These are phyloP conservation scores for Temnothorax nylanderi DNA, from an alignment of 1,140 invertebrate species.

Conservation along the genomic window DNA sequence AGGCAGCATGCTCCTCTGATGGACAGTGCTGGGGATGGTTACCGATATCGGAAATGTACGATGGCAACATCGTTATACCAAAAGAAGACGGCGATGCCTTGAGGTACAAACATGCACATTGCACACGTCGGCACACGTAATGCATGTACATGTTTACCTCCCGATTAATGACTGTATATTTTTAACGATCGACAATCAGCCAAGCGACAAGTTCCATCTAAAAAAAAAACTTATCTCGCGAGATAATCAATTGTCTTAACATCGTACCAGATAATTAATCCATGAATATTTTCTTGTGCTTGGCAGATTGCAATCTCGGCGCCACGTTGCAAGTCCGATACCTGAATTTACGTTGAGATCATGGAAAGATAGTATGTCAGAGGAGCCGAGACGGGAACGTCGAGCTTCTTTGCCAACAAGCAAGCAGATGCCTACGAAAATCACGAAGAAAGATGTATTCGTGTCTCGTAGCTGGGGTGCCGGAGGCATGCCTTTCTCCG, in stretches of 20 bases:
- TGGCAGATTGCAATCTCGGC: constrained; percentile 57
- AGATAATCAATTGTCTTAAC: not conserved
- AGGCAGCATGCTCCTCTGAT: constrained; percentile 48
- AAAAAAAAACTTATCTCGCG: not conserved
- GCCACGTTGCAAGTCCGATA: constrained; percentile 36
- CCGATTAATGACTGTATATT: not conserved
- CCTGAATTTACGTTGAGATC: constrained; percentile 49
- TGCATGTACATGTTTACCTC: too few relatives aligned
- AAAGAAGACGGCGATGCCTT: constrained; percentile 28
- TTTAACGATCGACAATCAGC: not conserved
- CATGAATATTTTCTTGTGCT: not conserved
- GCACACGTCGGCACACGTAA: too few relatives aligned
- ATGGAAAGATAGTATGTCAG: constrained; percentile 38
- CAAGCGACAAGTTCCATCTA: too few relatives aligned
- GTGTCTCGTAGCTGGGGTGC: constrained; percentile 82
- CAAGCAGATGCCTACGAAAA: constrained; percentile 61
- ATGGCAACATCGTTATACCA: constrained; percentile 16
- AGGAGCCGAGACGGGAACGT: constrained; percentile 32
- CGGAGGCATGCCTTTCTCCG: constrained; percentile 85
- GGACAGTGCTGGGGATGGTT: constrained; percentile 72
- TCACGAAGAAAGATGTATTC: constrained; percentile 79
- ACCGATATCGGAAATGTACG: constrained; percentile 41
- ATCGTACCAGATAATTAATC: not conserved
- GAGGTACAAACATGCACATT: constrained; percentile 45
- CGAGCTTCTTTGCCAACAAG: constrained; percentile 16